Base-by-base conservation (phyloP, 2,888 invertebrate genomes). In the Drosophila nr. fundita region DNA sequence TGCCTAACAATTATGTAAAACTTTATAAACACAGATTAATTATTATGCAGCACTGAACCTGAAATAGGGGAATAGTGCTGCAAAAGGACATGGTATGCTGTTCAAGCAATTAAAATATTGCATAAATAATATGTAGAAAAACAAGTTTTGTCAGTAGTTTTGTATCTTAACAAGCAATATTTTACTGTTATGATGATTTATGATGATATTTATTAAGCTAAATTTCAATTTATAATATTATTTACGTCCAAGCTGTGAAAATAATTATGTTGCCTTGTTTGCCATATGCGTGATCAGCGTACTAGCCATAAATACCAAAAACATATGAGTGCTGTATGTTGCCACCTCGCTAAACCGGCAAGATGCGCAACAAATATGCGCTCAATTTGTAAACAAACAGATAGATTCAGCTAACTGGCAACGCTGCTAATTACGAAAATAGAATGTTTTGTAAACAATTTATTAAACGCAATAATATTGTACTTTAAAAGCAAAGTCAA, bases 291-390 rank as follows among this genome's bases (percentile, higher is more conserved):
- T 18, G 52, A 71, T 32, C 63, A 72, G 78, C 77, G 61, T 80
- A 78, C 73, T 29, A 54, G 48, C 4, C 48, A 32, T n/a, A 30
- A 59, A 18, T 13, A 27, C 0, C 27, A 11, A 76, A 32, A 77
- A 49, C 65, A 80, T 54, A 65, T 77, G 72, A 7, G 18, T 15
- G 10, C 40, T 21, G 15, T 13, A 64, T 59, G 82, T 24, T 79
- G 78, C 78, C 78, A 79, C 59, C 53, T 11, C 8, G 68, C 11
- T 10, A 55, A 62, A 50, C 78, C 78, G 82, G 82, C 69, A 36
- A 18, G 10, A 21, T 13, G 4, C 8, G 24, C 38, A 6, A 52
- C n/a, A 15, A 7, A 10, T 18, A 2, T 57, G 40, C 65, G 2
- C 3, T 1, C 58, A 27, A 27, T 15, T 55, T 49, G 82, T 81